A percentile compares a stretch with the other conserved stretches of the same genome.
These are phyloP conservation scores for Linepithema humile DNA, from an alignment of 1,140 invertebrate genomes.

Conservation along the genomic window DNA sequence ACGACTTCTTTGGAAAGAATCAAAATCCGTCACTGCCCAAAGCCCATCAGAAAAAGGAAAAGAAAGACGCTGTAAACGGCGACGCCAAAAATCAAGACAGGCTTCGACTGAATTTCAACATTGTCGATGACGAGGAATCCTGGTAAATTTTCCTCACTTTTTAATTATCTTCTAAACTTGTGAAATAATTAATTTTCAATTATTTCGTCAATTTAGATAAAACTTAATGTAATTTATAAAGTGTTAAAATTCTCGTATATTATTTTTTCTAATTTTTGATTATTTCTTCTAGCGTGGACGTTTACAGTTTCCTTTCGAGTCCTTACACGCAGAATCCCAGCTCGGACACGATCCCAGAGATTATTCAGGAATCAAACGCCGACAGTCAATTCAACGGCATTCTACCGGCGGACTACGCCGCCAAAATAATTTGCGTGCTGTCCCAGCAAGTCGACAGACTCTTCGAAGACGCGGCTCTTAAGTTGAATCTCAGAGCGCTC, in stretches of 20 bases:
- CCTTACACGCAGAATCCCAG: constrained; percentile 87
- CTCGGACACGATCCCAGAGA: constrained; percentile 86
- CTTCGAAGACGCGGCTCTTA: constrained; percentile 93
- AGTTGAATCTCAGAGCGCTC: constrained; percentile 93
- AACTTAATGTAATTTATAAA: background rate
- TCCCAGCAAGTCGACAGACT: constrained; percentile 94
- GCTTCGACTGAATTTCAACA: constrained; percentile 84
- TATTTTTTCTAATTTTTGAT: background rate
- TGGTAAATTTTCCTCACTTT: constrained; percentile 84
- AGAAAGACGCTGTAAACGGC: constrained; percentile 78
- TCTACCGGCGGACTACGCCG: constrained; percentile 91
- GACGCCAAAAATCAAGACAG: constrained; percentile 80
- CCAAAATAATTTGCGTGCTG: constrained; percentile 93
- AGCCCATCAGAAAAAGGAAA: constrained; percentile 80
- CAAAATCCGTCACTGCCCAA: constrained; percentile 83
- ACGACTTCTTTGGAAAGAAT: constrained; percentile 91
- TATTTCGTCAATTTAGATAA: background rate
- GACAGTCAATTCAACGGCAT: constrained; percentile 88
- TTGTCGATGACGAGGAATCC: constrained; percentile 90
- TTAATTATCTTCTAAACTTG: background rate
- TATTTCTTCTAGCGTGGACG: constrained; percentile 87
- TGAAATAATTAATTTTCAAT: background rate
- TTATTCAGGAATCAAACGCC: constrained; percentile 88
- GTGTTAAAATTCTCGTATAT: background rate
- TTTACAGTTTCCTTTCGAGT: constrained; percentile 92